A percentile compares a stretch with the other conserved stretches of the same genome.
These are phyloP conservation scores for Eupelmus urozonus DNA, from an alignment of 2,888 invertebrate genomes.

Conservation along the genomic window DNA sequence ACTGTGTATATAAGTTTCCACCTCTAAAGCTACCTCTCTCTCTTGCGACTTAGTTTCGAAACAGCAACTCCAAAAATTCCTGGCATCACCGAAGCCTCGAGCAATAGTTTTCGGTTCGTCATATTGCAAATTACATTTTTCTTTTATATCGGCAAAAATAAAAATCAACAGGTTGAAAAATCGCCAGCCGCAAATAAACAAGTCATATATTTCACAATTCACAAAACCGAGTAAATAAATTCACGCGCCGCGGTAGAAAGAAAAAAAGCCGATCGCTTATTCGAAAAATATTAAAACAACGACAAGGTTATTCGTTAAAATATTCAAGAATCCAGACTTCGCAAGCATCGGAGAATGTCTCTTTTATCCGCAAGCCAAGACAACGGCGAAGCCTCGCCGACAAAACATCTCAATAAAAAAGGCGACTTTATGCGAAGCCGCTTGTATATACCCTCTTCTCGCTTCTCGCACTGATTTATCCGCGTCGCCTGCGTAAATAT, in stretches of 20 bases:
- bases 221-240: no score
- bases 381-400: not conserved
- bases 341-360: not conserved
- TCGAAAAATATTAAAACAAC: not conserved
- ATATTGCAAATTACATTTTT: no score
- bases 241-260: no score
- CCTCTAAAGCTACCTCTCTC: not conserved
- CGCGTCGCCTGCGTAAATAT: not conserved
- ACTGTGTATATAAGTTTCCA: constrained; percentile 41
- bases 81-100: no score
- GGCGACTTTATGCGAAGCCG: constrained; percentile 37
- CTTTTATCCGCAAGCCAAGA: constrained; percentile 3
- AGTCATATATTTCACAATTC: no score
- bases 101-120: no score
- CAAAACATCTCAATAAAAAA: constrained; percentile 45
- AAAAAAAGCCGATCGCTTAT: no score
- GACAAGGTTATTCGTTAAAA: constrained; percentile 12
- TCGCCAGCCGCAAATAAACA: no score
- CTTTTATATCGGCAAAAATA: constrained; percentile 2
- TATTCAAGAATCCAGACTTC: constrained; percentile 8
- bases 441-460: not conserved
- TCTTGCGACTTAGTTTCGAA: constrained; percentile 15
- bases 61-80: constrained; percentile 9
- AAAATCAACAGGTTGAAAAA: no score
- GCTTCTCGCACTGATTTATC: constrained; percentile 46